phyloP scores from a whole-genome alignment of 1,140 invertebrate genomes.

The Pogonognathellus flavescens region DNA sequence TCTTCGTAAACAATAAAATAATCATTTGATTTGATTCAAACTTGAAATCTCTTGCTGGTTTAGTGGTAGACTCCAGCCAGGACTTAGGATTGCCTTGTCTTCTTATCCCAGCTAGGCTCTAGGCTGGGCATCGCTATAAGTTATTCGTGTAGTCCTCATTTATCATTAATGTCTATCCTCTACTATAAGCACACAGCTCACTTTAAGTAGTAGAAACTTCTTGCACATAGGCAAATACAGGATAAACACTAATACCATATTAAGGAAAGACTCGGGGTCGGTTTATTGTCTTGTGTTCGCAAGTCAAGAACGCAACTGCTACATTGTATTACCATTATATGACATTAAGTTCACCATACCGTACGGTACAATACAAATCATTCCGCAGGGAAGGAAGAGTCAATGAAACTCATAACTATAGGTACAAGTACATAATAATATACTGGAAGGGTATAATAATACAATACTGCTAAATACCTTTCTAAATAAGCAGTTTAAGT shows the following conservation, averaged over 20 bases:
- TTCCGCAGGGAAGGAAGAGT: background rate
- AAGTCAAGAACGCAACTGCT: background rate
- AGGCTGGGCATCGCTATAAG: conserved; percentile 1
- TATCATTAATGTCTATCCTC: background rate
- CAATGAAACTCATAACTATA: too few species aligned
- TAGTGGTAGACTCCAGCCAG: background rate
- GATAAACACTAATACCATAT: conserved; percentile 2
- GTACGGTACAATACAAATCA: too few species aligned
- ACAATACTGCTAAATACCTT: too few species aligned
- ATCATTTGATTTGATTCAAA: conserved; percentile 35
- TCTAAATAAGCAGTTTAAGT: background rate
- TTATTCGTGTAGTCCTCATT: conserved; percentile 3
- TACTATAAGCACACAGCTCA: background rate
- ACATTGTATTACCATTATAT: background rate
- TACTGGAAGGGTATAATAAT: too few species aligned
- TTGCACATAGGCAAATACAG: too few species aligned
- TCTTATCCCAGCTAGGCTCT: background rate
- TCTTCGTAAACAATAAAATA: conserved; percentile 38
- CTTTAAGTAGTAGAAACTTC: background rate
- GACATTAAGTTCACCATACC: background rate
- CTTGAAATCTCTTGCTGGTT: conserved; percentile 30
- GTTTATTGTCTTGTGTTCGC: conserved; percentile 15
- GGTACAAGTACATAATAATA: too few species aligned
- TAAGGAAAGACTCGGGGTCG: conserved; percentile 1
- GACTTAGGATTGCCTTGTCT: background rate